Percentiles rank a stretch among this genome's conserved stretches.
Conservation (phyloP, 1,140 invertebrate species). For the Plodia interpunctella region DNA sequence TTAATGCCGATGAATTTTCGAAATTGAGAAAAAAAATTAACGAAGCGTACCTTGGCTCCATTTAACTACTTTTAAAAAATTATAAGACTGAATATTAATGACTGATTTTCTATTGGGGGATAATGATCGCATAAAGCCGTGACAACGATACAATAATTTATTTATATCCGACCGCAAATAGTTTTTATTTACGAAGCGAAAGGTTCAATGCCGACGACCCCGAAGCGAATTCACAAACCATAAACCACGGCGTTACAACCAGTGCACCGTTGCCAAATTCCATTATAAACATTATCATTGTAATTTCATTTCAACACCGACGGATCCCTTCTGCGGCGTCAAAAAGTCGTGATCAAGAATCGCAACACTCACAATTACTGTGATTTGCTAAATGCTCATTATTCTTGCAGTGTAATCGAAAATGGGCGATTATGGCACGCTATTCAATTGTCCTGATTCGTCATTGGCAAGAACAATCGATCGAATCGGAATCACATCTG, state of each 20-base stretch:
- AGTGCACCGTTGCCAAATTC: conserved; percentile 9
- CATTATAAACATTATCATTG: conserved; percentile 22
- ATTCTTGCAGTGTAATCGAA: conserved; percentile 51
- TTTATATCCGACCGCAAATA: neutral
- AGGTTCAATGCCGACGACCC: too few relatives aligned
- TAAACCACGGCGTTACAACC: conserved; percentile 7
- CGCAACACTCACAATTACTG: conserved; percentile 44
- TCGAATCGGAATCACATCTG: conserved; percentile 13
- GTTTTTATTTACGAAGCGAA: neutral
- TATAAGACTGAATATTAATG: too few relatives aligned
- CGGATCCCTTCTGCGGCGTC: conserved; percentile 26
- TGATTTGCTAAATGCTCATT: conserved; percentile 59
- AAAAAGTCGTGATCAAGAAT: conserved; percentile 53
- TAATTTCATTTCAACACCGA: conserved; percentile 36
- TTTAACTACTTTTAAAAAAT: too few relatives aligned
- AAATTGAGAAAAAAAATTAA: too few relatives aligned
- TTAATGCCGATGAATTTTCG: too few relatives aligned
- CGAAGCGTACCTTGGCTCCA: too few relatives aligned
- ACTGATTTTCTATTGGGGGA: too few relatives aligned
- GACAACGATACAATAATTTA: too few relatives aligned
- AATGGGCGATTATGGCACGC: conserved; percentile 48
- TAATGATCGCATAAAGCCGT: too few relatives aligned
- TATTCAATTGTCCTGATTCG: conserved; percentile 56
- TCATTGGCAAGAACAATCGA: conserved; percentile 45
- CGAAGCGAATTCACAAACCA: neutral